Evolutionary conservation across 2,797 vertebrate species (phyloP).

Genomic region (Vespertilio murinus): DNA sequence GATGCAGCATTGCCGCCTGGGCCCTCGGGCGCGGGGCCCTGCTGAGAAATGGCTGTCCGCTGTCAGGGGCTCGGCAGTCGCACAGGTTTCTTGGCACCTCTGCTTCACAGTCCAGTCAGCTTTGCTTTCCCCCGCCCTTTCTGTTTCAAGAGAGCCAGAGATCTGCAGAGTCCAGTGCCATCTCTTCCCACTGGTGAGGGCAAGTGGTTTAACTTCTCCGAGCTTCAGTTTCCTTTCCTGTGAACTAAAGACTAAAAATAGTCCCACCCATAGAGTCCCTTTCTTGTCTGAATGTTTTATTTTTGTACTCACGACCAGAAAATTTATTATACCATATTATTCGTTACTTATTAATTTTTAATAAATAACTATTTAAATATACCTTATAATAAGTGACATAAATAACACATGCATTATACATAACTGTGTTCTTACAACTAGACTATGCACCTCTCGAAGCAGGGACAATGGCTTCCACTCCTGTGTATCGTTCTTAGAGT

Average conservation of each 20-base stretch:
- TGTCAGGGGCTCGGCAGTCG: not conserved
- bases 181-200: not conserved
- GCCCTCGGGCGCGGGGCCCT: no score
- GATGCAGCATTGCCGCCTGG: not conserved
- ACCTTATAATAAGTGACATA: not conserved
- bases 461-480: not conserved
- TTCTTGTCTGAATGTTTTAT: not conserved
- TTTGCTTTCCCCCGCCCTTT: not conserved
- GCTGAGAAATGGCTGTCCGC: not conserved
- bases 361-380: not conserved
- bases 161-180: not conserved
- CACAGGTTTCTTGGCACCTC: not conserved
- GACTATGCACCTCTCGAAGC: not conserved
- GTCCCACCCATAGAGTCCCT: not conserved
- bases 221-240: not conserved
- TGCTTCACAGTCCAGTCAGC: not conserved
- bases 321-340: not conserved
- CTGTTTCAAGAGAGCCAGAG: not conserved
- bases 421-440: not conserved
- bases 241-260: not conserved
- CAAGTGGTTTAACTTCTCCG: not conserved
- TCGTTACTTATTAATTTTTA: not conserved
- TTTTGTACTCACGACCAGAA: not conserved
- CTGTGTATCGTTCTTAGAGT: not conserved
- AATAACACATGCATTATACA: not conserved